Evolutionary conservation across 1,140 invertebrate genomes (phyloP).

Genomic region (Zeugodacus cucurbitae): DNA sequence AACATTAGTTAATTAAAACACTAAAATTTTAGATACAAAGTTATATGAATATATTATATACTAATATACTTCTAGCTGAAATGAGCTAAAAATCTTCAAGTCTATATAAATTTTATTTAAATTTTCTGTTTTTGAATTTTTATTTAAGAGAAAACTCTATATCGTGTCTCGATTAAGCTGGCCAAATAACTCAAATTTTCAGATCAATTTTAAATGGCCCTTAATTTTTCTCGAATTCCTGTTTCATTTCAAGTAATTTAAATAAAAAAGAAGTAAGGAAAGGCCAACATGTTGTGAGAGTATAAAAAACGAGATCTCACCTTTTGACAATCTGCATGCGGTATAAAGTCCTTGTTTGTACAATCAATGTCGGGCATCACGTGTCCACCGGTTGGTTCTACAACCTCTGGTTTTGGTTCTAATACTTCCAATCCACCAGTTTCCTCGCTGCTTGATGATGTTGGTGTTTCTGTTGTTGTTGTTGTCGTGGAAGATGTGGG

Average conservation of each 20-base stretch:
- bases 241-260: too few species aligned
- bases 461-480: slow-evolving; percentile 48
- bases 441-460: background rate
- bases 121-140: too few species aligned
- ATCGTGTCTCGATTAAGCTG: background rate
- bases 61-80: too few species aligned
- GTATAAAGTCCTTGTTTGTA: slow-evolving; percentile 72
- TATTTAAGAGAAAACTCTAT: too few species aligned
- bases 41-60: too few species aligned
- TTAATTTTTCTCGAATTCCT: too few species aligned
- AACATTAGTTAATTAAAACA: too few species aligned
- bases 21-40: too few species aligned
- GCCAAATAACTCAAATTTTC: background rate
- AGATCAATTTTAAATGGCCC: background rate
- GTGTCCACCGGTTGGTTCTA: too few species aligned
- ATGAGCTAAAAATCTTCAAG: too few species aligned
- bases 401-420: background rate
- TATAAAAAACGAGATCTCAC: slow-evolving; percentile 39
- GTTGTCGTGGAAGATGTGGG: slow-evolving; percentile 47
- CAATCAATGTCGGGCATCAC: slow-evolving; percentile 66
- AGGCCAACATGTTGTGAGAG: too few species aligned
- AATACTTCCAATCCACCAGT: background rate
- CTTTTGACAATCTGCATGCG: slow-evolving; percentile 74
- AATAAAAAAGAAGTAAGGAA: background rate
- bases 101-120: too few species aligned